phyloP scores from a whole-genome alignment of 2,888 invertebrate genomes.

The Polydrusus tereticollis region DNA sequence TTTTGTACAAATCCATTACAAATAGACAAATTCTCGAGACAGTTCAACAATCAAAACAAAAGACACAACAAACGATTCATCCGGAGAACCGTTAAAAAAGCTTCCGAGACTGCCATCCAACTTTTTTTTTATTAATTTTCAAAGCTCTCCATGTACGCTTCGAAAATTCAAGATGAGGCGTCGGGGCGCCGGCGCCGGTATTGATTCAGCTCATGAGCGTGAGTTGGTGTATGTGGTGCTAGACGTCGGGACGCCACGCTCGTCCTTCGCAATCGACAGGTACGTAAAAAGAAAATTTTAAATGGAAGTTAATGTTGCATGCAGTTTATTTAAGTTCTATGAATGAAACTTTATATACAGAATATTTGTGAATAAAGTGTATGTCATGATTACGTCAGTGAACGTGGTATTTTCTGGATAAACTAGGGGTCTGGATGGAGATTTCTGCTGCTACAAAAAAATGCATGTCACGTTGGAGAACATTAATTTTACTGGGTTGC shows the following conservation, averaged over 20 bases:
- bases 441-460: no score
- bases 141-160: slow-evolving; percentile 2
- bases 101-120: background rate
- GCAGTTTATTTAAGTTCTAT: background rate
- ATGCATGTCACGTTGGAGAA: no score
- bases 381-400: background rate
- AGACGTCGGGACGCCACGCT: slow-evolving; percentile 59
- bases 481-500: no score
- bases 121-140: slow-evolving; percentile 13
- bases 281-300: slow-evolving; percentile 56
- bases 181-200: slow-evolving; percentile 63
- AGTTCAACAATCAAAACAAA: background rate
- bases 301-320: slow-evolving; percentile 7
- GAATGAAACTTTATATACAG: background rate
- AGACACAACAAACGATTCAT: background rate
- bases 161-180: slow-evolving; percentile 13
- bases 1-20: no score
- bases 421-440: no score
- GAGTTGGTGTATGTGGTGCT: slow-evolving; percentile 62
- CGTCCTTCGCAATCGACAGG: slow-evolving; percentile 60
- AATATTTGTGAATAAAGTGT: no score
- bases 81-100: background rate
- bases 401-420: no score
- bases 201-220: slow-evolving; percentile 62
- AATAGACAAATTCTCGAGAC: no score